Conservation (phyloP, 2,797 vertebrate genomes). For the Thamnophis elegans region DNA sequence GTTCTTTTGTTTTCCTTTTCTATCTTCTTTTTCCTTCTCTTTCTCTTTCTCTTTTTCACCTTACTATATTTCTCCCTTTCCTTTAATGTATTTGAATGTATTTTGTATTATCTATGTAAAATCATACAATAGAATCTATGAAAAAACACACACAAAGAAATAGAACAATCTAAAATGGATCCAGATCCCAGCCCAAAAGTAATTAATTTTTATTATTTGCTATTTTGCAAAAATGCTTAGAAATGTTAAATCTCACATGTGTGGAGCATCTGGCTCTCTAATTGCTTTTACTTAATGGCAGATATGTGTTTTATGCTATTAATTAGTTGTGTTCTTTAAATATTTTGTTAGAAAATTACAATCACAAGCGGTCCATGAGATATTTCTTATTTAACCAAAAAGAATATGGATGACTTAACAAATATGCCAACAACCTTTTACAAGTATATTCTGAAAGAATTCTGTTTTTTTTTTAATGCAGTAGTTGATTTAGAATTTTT, state of each 20-base stretch:
- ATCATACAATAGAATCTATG: neutral
- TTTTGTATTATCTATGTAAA: neutral
- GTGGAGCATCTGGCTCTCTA: neutral
- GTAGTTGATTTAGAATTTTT: neutral
- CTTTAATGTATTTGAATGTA: neutral
- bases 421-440: neutral
- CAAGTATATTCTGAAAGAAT: neutral
- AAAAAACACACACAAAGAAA: neutral
- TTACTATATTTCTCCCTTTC: neutral
- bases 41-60: neutral
- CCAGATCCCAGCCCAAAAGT: neutral
- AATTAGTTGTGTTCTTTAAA: neutral
- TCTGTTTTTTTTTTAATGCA: neutral
- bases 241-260: conserved; percentile 1
- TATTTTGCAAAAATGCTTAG: neutral
- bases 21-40: neutral
- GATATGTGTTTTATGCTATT: conserved; percentile 4
- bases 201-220: conserved; percentile 2
- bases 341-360: neutral
- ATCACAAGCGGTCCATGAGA: neutral
- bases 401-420: neutral
- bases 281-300: conserved; percentile 5
- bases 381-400: neutral
- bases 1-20: neutral
- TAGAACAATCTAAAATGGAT: neutral